These are phyloP conservation scores for Cyanoderma ruficeps DNA, from an alignment of 2,113 vertebrate species.

Conservation along the genomic window DNA sequence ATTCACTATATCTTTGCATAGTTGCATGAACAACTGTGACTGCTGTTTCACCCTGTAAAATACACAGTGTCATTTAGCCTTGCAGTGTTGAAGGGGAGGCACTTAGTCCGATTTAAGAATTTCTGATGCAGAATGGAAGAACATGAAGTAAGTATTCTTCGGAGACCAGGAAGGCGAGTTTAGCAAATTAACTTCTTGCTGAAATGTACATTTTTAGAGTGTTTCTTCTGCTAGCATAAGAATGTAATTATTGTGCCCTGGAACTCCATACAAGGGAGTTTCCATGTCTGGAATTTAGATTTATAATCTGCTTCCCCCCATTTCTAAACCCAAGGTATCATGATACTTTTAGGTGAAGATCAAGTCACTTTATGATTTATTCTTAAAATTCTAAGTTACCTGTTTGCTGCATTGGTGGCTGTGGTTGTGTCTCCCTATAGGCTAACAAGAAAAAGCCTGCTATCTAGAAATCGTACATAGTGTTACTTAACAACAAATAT, in stretches of 20 bases:
- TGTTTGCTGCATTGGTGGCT: background rate
- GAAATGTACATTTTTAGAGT: background rate
- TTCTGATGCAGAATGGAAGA: background rate
- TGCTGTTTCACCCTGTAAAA: background rate
- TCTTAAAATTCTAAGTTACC: slow-evolving; percentile 34
- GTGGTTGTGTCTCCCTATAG: background rate
- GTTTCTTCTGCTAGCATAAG: slow-evolving; percentile 1
- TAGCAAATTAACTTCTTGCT: background rate
- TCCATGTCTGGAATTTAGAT: slow-evolving; percentile 56
- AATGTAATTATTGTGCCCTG: slow-evolving; percentile 56
- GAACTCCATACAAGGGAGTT: slow-evolving; percentile 46
- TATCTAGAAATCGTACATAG: background rate
- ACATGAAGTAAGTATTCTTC: background rate
- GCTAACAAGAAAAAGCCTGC: background rate
- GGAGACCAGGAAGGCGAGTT: background rate
- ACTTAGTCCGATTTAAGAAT: background rate
- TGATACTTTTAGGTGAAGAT: slow-evolving; percentile 24
- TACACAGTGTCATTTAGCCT: background rate
- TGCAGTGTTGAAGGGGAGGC: background rate
- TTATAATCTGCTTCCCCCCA: slow-evolving; percentile 22
- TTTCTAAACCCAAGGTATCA: background rate
- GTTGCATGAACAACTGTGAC: background rate
- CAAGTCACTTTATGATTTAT: slow-evolving; percentile 35
- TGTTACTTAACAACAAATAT: slow-evolving; percentile 1
- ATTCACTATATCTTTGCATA: background rate